Evolutionary conservation across 92 coral and sea anemone genomes (phyloP).

Genomic region (Epizoanthus stellaris): DNA sequence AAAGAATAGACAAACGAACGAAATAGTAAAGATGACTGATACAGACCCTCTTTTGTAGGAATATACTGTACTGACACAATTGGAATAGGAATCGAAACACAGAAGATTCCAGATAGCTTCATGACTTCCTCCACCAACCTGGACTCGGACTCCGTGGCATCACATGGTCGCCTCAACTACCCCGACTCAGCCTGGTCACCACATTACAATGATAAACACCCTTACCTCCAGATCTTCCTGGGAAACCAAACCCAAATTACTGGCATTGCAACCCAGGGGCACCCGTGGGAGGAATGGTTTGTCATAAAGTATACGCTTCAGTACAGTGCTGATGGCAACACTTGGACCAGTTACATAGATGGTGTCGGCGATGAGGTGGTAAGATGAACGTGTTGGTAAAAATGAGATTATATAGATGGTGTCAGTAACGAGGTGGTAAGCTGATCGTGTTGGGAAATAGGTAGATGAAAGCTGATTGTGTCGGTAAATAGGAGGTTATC

Average conservation of each 20-base stretch:
- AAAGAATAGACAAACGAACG: no score
- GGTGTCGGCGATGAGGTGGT: constrained; percentile 57
- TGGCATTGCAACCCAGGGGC: constrained; percentile 70
- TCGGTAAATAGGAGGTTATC: no score
- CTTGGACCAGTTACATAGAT: constrained; percentile 67
- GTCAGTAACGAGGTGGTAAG: no score
- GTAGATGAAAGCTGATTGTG: no score
- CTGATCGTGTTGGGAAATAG: no score
- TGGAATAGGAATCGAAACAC: constrained; percentile 62
- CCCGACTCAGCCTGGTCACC: constrained; percentile 66
- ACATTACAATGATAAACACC: constrained; percentile 36
- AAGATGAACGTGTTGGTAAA: neutral
- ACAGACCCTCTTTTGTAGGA: constrained; percentile 1
- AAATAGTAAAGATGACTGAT: no score
- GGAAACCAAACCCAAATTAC: constrained; percentile 70
- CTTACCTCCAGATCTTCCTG: constrained; percentile 67
- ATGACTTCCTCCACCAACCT: constrained; percentile 54
- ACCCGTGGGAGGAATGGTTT: constrained; percentile 74
- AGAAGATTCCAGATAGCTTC: constrained; percentile 58
- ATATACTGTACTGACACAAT: constrained; percentile 57
- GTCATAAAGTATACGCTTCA: constrained; percentile 61
- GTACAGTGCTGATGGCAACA: constrained; percentile 57
- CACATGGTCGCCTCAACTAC: constrained; percentile 65
- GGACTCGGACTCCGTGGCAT: constrained; percentile 48
- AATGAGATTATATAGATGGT: neutral